phyloP scores from a whole-genome alignment of 2,888 invertebrate species.

The Heliconius cydno region DNA sequence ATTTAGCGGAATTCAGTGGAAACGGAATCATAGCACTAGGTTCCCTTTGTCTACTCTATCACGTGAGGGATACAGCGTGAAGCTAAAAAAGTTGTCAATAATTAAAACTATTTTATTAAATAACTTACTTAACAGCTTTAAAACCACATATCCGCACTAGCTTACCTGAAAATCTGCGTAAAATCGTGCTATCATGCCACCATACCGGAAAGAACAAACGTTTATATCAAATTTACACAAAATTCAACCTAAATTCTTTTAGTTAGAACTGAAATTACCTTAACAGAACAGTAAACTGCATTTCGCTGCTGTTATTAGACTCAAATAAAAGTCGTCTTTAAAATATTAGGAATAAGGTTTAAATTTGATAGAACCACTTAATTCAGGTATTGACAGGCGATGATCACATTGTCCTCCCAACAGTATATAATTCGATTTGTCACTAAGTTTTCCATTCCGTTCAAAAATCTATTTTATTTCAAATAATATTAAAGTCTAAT shows the following conservation, averaged over 20 bases:
- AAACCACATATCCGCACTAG: constrained; percentile 11
- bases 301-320: constrained; percentile 20
- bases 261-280: not conserved
- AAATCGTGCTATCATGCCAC: constrained; percentile 27
- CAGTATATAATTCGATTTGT: constrained; percentile 72
- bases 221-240: not conserved
- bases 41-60: too few relatives aligned
- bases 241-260: not conserved
- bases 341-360: constrained; percentile 47
- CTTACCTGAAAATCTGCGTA: constrained; percentile 36
- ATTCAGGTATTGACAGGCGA: constrained; percentile 60
- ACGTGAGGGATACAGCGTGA: too few relatives aligned
- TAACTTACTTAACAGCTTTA: not conserved
- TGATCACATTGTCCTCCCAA: constrained; percentile 71
- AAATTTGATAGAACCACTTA: constrained; percentile 45
- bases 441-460: constrained; percentile 58
- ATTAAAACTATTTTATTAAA: too few relatives aligned
- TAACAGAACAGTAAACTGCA: constrained; percentile 5
- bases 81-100: too few relatives aligned
- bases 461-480: constrained; percentile 52
- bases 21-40: too few relatives aligned
- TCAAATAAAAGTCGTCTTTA: constrained; percentile 43
- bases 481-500: constrained; percentile 45
- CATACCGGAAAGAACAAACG: constrained; percentile 25
- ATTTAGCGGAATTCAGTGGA: too few relatives aligned